Evolutionary conservation across 2,888 invertebrate species (phyloP), one percentile per base, ranked within the genome.

Genomic region (Conistra vaccinii): DNA sequence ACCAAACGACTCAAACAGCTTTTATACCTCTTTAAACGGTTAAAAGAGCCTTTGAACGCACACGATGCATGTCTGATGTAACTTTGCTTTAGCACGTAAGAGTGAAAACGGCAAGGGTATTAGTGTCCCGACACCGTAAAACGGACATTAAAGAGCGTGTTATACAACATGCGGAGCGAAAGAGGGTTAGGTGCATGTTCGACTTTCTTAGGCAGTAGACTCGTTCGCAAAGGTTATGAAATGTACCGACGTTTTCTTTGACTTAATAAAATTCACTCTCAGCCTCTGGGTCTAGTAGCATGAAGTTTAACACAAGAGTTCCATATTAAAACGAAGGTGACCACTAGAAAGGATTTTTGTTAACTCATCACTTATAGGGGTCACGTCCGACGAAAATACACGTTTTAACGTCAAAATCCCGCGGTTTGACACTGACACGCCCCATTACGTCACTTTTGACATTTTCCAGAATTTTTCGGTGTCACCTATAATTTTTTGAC

Each of bases 101-200:
- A 63, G 23, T 60, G 48, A 69, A 77, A 79, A 53, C 29, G 42
- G n/a, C 39, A 70, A 70, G 69, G 83, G 53, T 77, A 58, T 69
- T 69, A 61, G 35, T 39, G 57, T 42, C 70, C 53, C 26, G 58
- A 35, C 48, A 45, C 32, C 66, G 62, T 69, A 77, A 83, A 67
- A 60, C 32, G 39, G 10, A 45, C 53, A 63, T 66, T 67, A 70
- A 67, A 58, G 32, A 58, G 14, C 63, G 17, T 57, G 66, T 76
- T 45, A 32, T 57, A 58, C 61, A 62, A 53, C 35, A 51, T 39
- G 32, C 61, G 42, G 29, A 51, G 35, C 48, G 6, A 35, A 58
- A 51, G 75, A 32, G 29, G 48, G 58, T 51, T 51, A 57, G 29
- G 17, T 57, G 42, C 32, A 80, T 29, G 58, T 60, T 58, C 29